These are phyloP conservation scores for Lamellibrachia satsuma DNA, from an alignment of 2,888 invertebrate species.

Conservation along the genomic window DNA sequence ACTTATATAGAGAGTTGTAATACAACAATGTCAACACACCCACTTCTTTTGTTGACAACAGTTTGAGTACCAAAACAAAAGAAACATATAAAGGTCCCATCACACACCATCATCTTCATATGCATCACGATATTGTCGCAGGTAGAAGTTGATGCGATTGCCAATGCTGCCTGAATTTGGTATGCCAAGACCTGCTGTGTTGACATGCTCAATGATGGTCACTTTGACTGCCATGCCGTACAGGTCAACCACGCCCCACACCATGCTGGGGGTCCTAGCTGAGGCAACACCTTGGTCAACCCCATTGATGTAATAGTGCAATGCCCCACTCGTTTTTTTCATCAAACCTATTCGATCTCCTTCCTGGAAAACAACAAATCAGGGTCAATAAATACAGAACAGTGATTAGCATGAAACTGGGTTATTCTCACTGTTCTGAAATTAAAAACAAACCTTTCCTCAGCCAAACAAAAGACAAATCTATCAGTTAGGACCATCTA, in stretches of 20 bases:
- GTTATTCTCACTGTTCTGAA: neutral
- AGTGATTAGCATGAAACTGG: neutral
- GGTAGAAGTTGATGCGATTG: slow-evolving; percentile 43
- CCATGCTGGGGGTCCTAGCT: slow-evolving; percentile 79
- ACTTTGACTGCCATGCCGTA: slow-evolving; percentile 73
- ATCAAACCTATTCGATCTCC: slow-evolving; percentile 93
- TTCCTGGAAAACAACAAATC: slow-evolving; percentile 70
- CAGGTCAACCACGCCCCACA: slow-evolving; percentile 94
- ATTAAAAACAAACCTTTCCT: neutral
- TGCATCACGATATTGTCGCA: slow-evolving; percentile 51
- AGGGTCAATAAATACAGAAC: slow-evolving; percentile 18
- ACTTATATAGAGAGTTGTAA: too few relatives aligned
- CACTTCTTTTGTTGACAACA: neutral
- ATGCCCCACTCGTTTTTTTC: slow-evolving; percentile 82
- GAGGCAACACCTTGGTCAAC: slow-evolving; percentile 84
- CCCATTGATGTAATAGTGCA: slow-evolving; percentile 93
- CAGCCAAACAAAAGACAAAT: neutral
- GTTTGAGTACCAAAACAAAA: neutral
- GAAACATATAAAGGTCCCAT: slow-evolving; percentile 32
- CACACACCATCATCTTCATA: slow-evolving; percentile 49
- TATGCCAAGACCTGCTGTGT: neutral
- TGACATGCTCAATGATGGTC: slow-evolving; percentile 53
- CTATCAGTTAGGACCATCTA: neutral
- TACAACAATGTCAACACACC: too few relatives aligned
- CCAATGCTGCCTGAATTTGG: slow-evolving; percentile 26